Percentiles rank a stretch among this genome's conserved stretches.
Evolutionary conservation across 2,797 vertebrate genomes (phyloP).

Genomic region (Phalanger gymnotis): DNA sequence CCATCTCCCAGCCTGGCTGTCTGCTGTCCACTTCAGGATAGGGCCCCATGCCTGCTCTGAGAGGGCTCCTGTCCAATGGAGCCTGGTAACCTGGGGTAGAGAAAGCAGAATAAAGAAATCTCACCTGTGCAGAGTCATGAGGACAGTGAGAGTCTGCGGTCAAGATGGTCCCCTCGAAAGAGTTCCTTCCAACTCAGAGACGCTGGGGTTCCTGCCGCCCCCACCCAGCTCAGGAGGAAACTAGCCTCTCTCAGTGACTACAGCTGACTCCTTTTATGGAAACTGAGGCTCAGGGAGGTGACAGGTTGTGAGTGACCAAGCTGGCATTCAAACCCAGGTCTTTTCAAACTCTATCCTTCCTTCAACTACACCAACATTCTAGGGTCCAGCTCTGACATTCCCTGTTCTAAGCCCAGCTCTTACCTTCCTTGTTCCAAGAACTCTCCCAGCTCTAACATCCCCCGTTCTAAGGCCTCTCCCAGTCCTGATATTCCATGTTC

Average conservation of each 20-base stretch:
- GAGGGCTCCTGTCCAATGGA: slow-evolving; percentile 63
- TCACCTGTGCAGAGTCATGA: background rate
- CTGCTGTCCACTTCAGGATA: slow-evolving; percentile 66
- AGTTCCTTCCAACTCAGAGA: background rate
- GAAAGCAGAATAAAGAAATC: slow-evolving; percentile 35
- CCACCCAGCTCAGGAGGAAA: background rate
- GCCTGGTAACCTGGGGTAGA: slow-evolving; percentile 71
- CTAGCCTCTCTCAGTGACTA: background rate
- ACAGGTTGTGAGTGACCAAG: background rate
- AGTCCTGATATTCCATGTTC: background rate
- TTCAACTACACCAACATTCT: background rate
- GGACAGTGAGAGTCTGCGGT: background rate
- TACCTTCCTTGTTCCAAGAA: no score
- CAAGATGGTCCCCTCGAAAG: background rate
- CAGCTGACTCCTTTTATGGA: background rate
- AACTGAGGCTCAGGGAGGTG: background rate
- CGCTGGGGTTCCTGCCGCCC: background rate
- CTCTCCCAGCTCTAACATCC: no score
- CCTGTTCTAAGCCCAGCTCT: background rate
- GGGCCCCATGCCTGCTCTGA: slow-evolving; percentile 52
- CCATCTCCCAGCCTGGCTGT: slow-evolving; percentile 69
- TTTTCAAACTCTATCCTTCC: background rate
- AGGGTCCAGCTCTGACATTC: no score
- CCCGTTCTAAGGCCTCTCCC: no score
- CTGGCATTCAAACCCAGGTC: background rate